Evolutionary conservation across 2,113 vertebrate species (phyloP), one percentile per base, ranked within the genome.

Genomic region (Periophthalmodon schlosseri): DNA sequence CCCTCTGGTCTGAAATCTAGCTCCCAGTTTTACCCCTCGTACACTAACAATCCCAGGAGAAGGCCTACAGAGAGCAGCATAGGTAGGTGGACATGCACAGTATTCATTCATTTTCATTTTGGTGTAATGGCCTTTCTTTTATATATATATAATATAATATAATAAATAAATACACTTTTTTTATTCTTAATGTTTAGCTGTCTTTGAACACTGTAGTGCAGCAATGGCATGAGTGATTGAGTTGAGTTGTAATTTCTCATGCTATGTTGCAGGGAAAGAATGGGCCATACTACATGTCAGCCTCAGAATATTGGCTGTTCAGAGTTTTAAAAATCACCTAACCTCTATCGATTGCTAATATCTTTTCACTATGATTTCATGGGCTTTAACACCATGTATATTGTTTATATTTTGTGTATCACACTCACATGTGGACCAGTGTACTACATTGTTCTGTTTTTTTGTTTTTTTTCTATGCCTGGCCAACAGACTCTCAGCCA

Each of bases 1-100:
- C 98, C 98, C 50, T 95, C 96, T 0, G 96, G 95, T 47, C 80
- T 94, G 50, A 99, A 99, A 88, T 93, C 95, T 2, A 89, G 92
- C 57, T 94, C 97, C 52, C 97, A 97, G 86, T 99, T 96, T 92
- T 99, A 97, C 84, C 87, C 90, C 14, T 92, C 96, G 2, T 99
- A 96, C 82, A 85, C 96, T 65, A 93, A 93, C 91, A 98, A 97
- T 81, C 92, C 96, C 80, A 94, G 97, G 75, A 94, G 97, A 87
- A 95, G 98, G 89, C 95, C 96, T 2, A 95, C 96, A 4, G 97
- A 99, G 13, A 90, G 94, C 84, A 87, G 78, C 86, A 92, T 98
- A 77, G 97, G 97, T 99, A 89, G 91, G 68, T 57, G 23, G 9
- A 65, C 14, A 28, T 69, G 20, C 8, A 39, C 33, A 52, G 12